Base-by-base conservation (phyloP, 1,140 invertebrate genomes). In the Drosophila busckii region DNA sequence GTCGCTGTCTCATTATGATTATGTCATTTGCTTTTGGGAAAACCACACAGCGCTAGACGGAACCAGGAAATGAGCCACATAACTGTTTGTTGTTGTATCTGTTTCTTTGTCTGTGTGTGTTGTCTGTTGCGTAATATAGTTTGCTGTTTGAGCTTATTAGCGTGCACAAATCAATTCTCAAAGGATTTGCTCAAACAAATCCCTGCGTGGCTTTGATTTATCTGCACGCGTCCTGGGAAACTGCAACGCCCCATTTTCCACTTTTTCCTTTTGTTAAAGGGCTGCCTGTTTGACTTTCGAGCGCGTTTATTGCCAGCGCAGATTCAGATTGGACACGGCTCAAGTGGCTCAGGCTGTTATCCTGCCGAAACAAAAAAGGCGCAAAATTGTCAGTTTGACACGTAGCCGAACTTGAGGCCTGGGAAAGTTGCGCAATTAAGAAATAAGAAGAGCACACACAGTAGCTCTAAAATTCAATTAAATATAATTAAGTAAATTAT, bases 401-500 rank as follows among this genome's bases (percentile, higher is more conserved):
- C 71, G 71, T 78, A 52, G 29, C 19, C 3, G 10, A 10, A 17
- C 15, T 15, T 22, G 6, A 29, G 15, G 28, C 45, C 69, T 69
- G 63, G 63, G 60, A 80, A 78, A 50, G 42, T 41, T 26, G 22
- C 9, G 12, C 23, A 53, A 45, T 38, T 29, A 41, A 35, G 34
- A 40, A 50, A 31, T 58, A 26, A 31, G 15, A 34, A 26, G 10
- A 34, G 10, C 29, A n/a, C 8, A 29, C 26, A 37, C 80, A 64
- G 80, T 84, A 85, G 80, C 80, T 67, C 63, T 78, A 58, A 67
- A 56, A 60, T 75, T 64, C 73, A 84, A 84, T 84, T 84, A 84
- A 84, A 75, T 75, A 80, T 84, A 84, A 84, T 84, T 84, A 84
- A 84, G 42, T 68, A 84, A 84, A 84, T 83, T 82, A 82, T 84